These are phyloP conservation scores for Mythimna lalbum DNA, from an alignment of 2,888 invertebrate genomes.

Conservation along the genomic window DNA sequence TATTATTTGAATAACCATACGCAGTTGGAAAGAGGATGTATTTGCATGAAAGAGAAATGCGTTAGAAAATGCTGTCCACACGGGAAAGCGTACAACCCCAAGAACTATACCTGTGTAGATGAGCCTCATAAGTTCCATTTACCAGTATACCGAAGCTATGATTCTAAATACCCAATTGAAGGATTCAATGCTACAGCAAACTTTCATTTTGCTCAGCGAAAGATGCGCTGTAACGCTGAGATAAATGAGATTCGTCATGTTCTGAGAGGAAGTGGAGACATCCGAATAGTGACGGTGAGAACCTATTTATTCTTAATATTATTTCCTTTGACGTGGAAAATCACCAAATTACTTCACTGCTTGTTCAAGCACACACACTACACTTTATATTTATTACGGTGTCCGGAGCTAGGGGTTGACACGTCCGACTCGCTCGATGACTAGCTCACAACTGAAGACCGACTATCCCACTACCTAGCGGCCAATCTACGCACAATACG, in stretches of 20 bases:
- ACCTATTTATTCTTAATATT: not conserved
- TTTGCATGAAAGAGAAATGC: conserved; percentile 71
- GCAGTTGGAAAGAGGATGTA: conserved; percentile 69
- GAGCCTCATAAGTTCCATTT: not conserved
- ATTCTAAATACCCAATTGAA: not conserved
- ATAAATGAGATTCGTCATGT: not conserved
- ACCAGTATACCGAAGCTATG: not conserved
- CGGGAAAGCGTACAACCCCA: conserved; percentile 67
- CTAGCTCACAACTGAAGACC: too few relatives aligned
- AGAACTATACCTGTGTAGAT: not conserved
- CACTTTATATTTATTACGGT: too few relatives aligned
- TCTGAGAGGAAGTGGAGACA: not conserved
- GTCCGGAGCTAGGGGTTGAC: too few relatives aligned
- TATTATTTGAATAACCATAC: conserved; percentile 69
- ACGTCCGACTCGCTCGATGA: too few relatives aligned
- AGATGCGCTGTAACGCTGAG: not conserved
- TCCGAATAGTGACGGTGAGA: not conserved
- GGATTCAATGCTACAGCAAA: not conserved
- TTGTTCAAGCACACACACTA: too few relatives aligned
- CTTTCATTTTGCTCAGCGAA: not conserved
- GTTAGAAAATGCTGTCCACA: conserved; percentile 78
- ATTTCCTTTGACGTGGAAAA: too few relatives aligned
- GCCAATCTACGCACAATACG: too few relatives aligned
- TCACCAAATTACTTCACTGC: too few relatives aligned
- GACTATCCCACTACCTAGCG: too few relatives aligned